Evolutionary conservation across 1,140 invertebrate species (phyloP), one percentile per base, ranked within the genome.

Genomic region (Drosophila ficusphila): DNA sequence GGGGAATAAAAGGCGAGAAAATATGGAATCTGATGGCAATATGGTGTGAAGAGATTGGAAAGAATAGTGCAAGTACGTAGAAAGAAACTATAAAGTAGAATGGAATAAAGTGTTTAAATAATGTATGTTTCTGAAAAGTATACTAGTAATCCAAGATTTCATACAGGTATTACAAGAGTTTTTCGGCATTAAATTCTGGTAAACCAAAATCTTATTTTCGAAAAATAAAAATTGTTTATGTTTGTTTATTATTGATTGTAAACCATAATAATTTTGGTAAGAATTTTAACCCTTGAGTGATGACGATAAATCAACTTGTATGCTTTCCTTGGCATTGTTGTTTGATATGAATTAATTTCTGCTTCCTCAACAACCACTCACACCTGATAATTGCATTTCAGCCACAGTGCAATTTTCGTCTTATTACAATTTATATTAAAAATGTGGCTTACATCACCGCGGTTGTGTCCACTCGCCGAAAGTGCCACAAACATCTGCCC

Each of bases 361-460:
- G 52, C 8, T 29, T 11, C 25, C 7, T 11, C 25, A 11, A 3
- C 51, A 29, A 4, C 6, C 16, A 39, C 56, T 31, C 25, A 31
- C 58, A 34, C 25, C 64, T 52, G 25, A 1, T 67, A 68, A 67
- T 68, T 68, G 25, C 49, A 64, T 44, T 74, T 46, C 70, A 8
- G n/a, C 47, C 56, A n/a, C 51, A 34, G n/a, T 8, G 27, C 12
- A 25, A 33, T 67, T 52, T 12, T 52, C 27, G 19, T 33, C 46
- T 52, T 41, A 56, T 74, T 44, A 56, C 58, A 64, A 65, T 74
- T 74, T 53, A 61, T 76, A 82, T 81, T 72, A 65, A 71, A 71
- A 58, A 33, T 58, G 76, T 64, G 58, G 69, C 54, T 53, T 47
- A 52, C 62, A 47, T 58, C 12, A 38, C 2, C 25, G 14, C 27